phyloP scores from a whole-genome alignment of 1,140 invertebrate species.

The Caenorhabditis elegans region WBcel235 BX284604.4:8024501-8025000 shows the following conservation, averaged over 20 bases:
- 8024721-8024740: not conserved
- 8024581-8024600: conserved; percentile 62
- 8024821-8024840: conserved; percentile 65
- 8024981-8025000: conserved; percentile 63
- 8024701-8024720: no score
- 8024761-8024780: conserved; percentile 64
- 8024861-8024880: conserved; percentile 66
- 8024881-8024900: conserved; percentile 63
- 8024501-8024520: conserved; percentile 56
- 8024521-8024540: conserved; percentile 60
- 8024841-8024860: conserved; percentile 64
- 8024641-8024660: conserved; percentile 65
- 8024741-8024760: conserved; percentile 34
- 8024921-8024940: conserved; percentile 58
- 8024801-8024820: conserved; percentile 60
- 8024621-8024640: conserved; percentile 64
- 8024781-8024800: conserved; percentile 59
- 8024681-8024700: conserved; percentile 22
- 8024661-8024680: conserved; percentile 53
- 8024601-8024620: conserved; percentile 61
- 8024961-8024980: conserved; percentile 65
- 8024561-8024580: conserved; percentile 65
- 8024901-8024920: conserved; percentile 62
- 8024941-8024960: conserved; percentile 62
- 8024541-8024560: conserved; percentile 66